Percentiles rank a stretch among this genome's conserved stretches.
Conservation (phyloP, 2,113 vertebrate genomes). For the Cochlearius cochlearius region DNA sequence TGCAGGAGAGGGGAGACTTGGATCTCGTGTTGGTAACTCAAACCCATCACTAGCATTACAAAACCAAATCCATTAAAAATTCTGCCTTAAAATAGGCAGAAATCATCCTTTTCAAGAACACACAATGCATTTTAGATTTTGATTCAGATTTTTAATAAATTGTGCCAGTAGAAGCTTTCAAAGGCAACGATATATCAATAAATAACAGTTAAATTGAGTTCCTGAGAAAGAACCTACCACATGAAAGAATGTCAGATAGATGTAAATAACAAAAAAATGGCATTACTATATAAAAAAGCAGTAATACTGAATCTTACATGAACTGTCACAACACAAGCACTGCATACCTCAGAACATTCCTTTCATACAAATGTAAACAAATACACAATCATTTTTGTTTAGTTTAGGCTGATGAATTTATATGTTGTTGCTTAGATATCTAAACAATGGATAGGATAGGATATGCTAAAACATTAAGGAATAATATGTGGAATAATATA, state of each 20-base stretch:
- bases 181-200: slow-evolving; percentile 86
- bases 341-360: slow-evolving; percentile 85
- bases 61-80: background rate
- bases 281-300: slow-evolving; percentile 72
- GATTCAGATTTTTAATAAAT: slow-evolving; percentile 78
- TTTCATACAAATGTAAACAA: slow-evolving; percentile 92
- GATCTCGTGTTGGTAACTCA: background rate
- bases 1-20: background rate
- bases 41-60: background rate
- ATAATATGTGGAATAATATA: slow-evolving; percentile 76
- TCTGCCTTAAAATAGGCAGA: background rate
- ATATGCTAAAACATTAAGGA: slow-evolving; percentile 74
- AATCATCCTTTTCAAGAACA: background rate
- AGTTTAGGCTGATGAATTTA: slow-evolving; percentile 71
- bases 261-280: slow-evolving; percentile 76
- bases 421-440: slow-evolving; percentile 71
- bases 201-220: slow-evolving; percentile 86
- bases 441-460: slow-evolving; percentile 73
- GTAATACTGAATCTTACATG: slow-evolving; percentile 92
- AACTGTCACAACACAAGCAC: slow-evolving; percentile 88
- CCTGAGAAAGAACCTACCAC: slow-evolving; percentile 86
- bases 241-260: slow-evolving; percentile 75
- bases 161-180: slow-evolving; percentile 84
- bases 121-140: background rate
- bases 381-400: slow-evolving; percentile 74